Base-by-base conservation (phyloP, 2,113 vertebrate genomes). In the Lichenostomus cassidix region DNA sequence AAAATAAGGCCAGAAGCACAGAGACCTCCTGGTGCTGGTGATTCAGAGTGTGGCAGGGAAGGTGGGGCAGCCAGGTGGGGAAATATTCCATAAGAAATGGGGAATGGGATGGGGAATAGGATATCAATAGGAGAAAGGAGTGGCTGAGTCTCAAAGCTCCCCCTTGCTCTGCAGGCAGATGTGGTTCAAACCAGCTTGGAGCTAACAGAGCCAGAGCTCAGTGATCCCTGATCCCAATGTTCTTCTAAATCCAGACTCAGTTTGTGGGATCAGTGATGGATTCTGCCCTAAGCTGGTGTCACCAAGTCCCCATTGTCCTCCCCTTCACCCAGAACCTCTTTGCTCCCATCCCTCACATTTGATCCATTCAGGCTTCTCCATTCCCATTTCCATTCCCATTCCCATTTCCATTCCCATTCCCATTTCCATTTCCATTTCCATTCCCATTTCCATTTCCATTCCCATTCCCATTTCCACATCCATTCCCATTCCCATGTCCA, bases 331-430 rank as follows among this genome's bases (percentile, higher is more conserved):
- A 4, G 10, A 70, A 35, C 67, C 49, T 68, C 12, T 19, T 25
- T 39, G 27, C 18, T 15, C 24, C 41, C 20, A 1, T 69, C 24
- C 42, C 29, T 55, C 20, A 1, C 4, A 1, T 21, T 14, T 19
- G 11, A 7, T 42, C 55, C 29, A 2, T 14, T 4, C 1, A 0
- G 15, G 71, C 12, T 4, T 27, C 39, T 39, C 39, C 1, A 2
- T 8, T 15, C 25, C 17, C 14, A 1, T 22, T 70, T 50, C 2
- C 1, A 2, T 8, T 15, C 25, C 17, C 14, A 1, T 22, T 50
- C 42, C 2, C 1, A 2, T 8, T 15, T 25, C 17, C 14, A 1
- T 22, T 70, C 46, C 2, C 1, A 2, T 8, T 12, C 25, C 17
- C 14, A 1, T 22, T 70, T 50, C 42, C 39, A 39, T 39, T 39